Evolutionary conservation across 2,797 vertebrate genomes (phyloP).

Genomic region (Chloroceryle inda): DNA sequence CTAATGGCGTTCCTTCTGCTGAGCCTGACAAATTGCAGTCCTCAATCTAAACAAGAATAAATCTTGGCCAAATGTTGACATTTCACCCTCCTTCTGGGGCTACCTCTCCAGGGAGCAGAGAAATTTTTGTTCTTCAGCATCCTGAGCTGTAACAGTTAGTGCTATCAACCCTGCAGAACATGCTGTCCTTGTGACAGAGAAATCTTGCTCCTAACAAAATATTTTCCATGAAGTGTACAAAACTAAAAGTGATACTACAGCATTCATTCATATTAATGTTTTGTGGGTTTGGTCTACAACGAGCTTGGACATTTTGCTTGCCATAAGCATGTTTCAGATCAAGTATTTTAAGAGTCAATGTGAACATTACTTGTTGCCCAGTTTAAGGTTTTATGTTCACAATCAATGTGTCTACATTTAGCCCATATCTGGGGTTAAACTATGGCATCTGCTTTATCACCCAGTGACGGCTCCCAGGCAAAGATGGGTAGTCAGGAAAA

Average conservation of each 20-base stretch:
- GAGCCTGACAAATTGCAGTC: slow-evolving; percentile 47
- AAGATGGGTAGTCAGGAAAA: neutral
- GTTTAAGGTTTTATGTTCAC: neutral
- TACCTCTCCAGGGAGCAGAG: neutral
- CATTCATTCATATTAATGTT: neutral
- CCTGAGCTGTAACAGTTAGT: neutral
- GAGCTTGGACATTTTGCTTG: neutral
- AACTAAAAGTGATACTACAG: neutral
- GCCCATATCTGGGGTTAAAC: neutral
- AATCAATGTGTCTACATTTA: neutral
- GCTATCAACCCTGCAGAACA: neutral
- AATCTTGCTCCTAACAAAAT: neutral
- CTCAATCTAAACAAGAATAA: slow-evolving; percentile 60
- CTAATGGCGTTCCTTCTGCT: slow-evolving; percentile 57
- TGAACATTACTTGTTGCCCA: neutral
- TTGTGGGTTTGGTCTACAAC: neutral
- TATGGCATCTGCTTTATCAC: neutral
- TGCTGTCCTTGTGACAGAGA: neutral
- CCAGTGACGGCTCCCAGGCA: neutral
- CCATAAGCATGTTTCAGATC: neutral
- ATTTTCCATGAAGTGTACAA: neutral
- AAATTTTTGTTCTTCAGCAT: slow-evolving; percentile 21
- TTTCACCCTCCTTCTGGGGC: neutral
- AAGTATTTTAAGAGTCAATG: neutral
- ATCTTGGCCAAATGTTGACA: slow-evolving; percentile 24